These are phyloP conservation scores for Presbytis comata DNA, from an alignment of 2,797 vertebrate species.

Conservation along the genomic window DNA sequence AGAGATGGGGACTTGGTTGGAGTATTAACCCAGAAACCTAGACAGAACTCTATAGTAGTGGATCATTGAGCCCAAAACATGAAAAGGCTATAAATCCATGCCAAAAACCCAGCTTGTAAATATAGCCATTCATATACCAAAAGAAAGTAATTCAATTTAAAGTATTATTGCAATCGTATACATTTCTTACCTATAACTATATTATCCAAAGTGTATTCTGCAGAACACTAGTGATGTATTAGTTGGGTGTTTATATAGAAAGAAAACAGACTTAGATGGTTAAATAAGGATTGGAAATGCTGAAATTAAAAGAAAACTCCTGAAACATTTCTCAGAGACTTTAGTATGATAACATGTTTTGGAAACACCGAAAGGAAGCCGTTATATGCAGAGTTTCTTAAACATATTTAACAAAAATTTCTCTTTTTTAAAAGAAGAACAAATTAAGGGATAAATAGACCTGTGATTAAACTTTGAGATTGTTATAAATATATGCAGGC, in stretches of 20 bases:
- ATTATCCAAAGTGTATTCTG: neutral
- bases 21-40: neutral
- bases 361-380: neutral
- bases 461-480: neutral
- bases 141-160: neutral
- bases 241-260: neutral
- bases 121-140: neutral
- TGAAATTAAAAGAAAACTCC: neutral
- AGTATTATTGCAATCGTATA: neutral
- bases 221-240: neutral
- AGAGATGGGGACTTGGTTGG: neutral
- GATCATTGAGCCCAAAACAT: neutral
- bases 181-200: neutral
- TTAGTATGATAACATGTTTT: neutral
- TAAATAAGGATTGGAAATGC: conserved; percentile 26
- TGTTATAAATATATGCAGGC: neutral
- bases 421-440: neutral
- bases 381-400: neutral
- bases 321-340: neutral
- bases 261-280: neutral
- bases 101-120: neutral
- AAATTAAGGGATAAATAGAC: neutral
- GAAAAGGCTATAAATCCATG: neutral
- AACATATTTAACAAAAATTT: neutral
- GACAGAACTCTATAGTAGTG: neutral